A percentile compares a stretch with the other conserved stretches of the same genome.
Conservation (phyloP, 2,888 invertebrate genomes). For the Ornithoptera priamus region DNA sequence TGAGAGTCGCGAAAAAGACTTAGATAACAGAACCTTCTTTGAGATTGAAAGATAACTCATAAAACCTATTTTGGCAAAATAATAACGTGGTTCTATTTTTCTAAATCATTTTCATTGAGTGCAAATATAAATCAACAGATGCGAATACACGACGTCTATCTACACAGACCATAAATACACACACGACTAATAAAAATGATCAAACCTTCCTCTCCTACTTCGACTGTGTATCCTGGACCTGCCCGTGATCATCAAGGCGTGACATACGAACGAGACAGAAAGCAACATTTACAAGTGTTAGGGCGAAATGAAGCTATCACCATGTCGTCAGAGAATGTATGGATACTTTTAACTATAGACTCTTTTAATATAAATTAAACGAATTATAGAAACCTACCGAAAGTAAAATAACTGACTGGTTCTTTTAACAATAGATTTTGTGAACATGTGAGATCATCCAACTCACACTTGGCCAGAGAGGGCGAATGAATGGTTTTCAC, state of each 20-base stretch:
- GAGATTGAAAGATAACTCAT: too few relatives aligned
- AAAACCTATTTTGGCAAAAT: too few relatives aligned
- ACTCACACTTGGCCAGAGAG: too few relatives aligned
- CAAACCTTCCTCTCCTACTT: slow-evolving; percentile 78
- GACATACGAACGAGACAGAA: slow-evolving; percentile 71
- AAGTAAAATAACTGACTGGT: too few relatives aligned
- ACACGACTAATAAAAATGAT: slow-evolving; percentile 49
- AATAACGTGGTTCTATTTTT: background rate
- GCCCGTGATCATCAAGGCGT: slow-evolving; percentile 57
- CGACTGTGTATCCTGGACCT: slow-evolving; percentile 75
- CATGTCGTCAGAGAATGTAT: slow-evolving; percentile 31
- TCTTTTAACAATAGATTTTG: too few relatives aligned
- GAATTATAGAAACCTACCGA: too few relatives aligned
- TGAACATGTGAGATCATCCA: too few relatives aligned
- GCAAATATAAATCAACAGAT: slow-evolving; percentile 9
- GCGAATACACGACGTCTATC: slow-evolving; percentile 1
- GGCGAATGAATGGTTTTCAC: too few relatives aligned
- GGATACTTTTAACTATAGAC: background rate
- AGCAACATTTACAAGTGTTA: slow-evolving; percentile 78
- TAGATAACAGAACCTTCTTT: too few relatives aligned
- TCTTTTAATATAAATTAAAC: too few relatives aligned
- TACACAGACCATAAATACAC: slow-evolving; percentile 39
- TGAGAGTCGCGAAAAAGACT: too few relatives aligned
- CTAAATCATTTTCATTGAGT: background rate
- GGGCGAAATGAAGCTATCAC: slow-evolving; percentile 62